Base-by-base conservation (phyloP, 2,113 vertebrate genomes). In the Catharus fuscescens region DNA sequence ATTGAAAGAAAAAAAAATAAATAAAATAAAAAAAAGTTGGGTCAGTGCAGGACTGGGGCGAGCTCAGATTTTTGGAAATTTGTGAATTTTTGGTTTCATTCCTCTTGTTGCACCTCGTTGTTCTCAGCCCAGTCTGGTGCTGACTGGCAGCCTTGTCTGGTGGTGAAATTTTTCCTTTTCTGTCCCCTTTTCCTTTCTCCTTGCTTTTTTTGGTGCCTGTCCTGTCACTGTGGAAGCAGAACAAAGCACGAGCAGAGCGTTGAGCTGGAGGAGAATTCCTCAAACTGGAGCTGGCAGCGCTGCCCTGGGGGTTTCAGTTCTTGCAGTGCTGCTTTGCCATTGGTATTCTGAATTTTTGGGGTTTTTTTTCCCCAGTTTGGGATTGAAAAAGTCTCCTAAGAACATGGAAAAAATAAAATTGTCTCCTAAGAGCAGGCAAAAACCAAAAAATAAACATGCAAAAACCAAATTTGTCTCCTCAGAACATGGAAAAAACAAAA, bases 101-200 rank as follows among this genome's bases (percentile, higher is more conserved):
- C 98, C 98, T 98, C 98, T 98, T 92, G 97, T 99, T 99, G 98
- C 98, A 98, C 98, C 99, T 99, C 98, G 99, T 99, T 99, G 99
- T 99, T 99, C 98, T 99, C 99, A 91, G 97, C 94, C 97, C 98
- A 98, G 98, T 98, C 98, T 91, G 96, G 34, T 96, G 96, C 96
- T 95, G 98, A 99, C 98, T 99, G 98, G 98, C 98, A 98, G 98
- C 98, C 98, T 98, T 98, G 98, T 99, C 98, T 98, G 92, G 96
- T 96, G 97, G 97, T 98, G 97, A 97, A 99, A 98, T 99, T 98
- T 83, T 97, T 40, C 38, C 98, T 93, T 97, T 97, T 97, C 97
- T 95, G 96, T 94, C 97, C 98, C 97, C 45, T 70, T 84, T 47
- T 17, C 26, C 83, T 74, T 65, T 82, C 94, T 92, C 74, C 97